Percentiles rank a stretch among this genome's conserved stretches.
phyloP scores from a whole-genome alignment of 2,888 invertebrate genomes.

The Lasioglossum lativentre region DNA sequence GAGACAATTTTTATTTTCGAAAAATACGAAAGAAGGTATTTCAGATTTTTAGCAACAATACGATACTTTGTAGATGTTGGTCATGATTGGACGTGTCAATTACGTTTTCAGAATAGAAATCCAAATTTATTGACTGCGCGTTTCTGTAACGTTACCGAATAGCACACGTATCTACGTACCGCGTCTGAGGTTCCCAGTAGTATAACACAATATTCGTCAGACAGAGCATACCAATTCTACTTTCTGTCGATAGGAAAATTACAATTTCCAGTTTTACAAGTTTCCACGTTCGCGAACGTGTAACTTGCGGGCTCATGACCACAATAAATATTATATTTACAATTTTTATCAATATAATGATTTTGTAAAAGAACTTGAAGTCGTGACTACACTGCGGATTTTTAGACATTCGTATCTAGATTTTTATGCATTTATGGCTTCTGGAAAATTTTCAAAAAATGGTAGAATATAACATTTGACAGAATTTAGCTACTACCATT shows the following conservation, averaged over 20 bases:
- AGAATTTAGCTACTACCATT: too few relatives aligned
- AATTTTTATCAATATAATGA: not conserved
- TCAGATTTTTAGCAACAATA: not conserved
- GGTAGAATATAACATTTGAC: too few relatives aligned
- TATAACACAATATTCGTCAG: not conserved
- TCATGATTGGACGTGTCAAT: not conserved
- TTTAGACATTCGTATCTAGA: too few relatives aligned
- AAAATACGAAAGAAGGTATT: not conserved
- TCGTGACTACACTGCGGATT: not conserved
- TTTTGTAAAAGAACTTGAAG: not conserved
- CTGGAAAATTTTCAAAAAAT: too few relatives aligned
- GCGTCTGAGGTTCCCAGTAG: constrained; percentile 1
- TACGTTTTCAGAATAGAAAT: not conserved
- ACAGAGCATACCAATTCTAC: not conserved
- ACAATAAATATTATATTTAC: not conserved
- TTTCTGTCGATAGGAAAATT: not conserved
- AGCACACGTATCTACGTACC: not conserved
- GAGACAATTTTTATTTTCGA: not conserved
- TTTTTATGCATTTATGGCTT: too few relatives aligned
- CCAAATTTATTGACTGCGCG: not conserved
- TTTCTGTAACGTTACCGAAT: not conserved
- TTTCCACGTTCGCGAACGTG: not conserved
- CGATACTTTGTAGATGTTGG: not conserved
- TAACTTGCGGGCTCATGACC: not conserved
- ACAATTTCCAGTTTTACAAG: not conserved